These are phyloP conservation scores for Dicyrtomina minuta DNA, from an alignment of 2,888 invertebrate genomes.

Conservation along the genomic window DNA sequence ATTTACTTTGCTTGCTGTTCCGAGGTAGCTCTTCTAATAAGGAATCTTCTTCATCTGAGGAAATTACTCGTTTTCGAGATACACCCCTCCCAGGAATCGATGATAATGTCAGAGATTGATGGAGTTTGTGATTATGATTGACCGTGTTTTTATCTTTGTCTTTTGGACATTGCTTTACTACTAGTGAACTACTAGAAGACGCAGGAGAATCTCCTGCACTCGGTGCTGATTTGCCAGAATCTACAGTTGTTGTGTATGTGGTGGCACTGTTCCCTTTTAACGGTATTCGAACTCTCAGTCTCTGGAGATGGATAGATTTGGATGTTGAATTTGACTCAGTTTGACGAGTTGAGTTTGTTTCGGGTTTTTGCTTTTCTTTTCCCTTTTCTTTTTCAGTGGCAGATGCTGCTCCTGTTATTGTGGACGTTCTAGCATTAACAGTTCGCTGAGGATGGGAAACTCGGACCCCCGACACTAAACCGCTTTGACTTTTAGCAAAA, in stretches of 20 bases:
- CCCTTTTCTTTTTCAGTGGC: background rate
- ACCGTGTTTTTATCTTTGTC: too few species aligned
- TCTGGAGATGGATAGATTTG: background rate
- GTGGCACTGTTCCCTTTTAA: background rate
- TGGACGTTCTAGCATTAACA: background rate
- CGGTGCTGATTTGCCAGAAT: background rate
- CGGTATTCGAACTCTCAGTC: background rate
- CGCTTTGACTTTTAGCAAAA: background rate
- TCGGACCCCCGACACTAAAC: too few species aligned
- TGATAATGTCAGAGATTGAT: background rate
- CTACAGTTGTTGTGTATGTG: background rate
- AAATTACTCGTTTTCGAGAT: too few species aligned
- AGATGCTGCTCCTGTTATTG: background rate
- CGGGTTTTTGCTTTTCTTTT: background rate
- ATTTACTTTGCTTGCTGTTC: too few species aligned
- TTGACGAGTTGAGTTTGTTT: background rate
- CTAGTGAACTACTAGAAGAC: too few species aligned
- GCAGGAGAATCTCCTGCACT: background rate
- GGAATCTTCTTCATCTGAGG: too few species aligned
- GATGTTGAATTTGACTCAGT: background rate
- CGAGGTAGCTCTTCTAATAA: too few species aligned
- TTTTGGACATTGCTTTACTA: too few species aligned
- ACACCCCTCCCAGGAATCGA: background rate
- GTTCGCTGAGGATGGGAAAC: constrained; percentile 2
- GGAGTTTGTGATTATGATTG: background rate